phyloP scores from a whole-genome alignment of 2,797 vertebrate species.

The Sebastes hubbsi region DNA sequence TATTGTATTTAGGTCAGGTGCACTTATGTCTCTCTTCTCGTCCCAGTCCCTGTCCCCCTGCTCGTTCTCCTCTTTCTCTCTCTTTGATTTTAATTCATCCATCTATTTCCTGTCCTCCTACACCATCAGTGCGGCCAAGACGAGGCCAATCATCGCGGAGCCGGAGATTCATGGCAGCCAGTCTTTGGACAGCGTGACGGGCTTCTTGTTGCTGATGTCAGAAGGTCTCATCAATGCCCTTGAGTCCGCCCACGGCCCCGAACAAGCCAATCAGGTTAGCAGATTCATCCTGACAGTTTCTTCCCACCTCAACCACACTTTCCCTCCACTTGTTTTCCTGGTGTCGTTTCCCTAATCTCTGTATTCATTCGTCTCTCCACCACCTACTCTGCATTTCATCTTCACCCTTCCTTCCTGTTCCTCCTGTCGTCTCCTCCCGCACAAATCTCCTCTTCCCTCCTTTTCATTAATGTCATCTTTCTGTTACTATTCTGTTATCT shows the following conservation, averaged over 20 bases:
- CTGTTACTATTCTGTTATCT: too few species aligned
- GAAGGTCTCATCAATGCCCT: constrained; percentile 96
- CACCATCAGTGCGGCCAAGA: constrained; percentile 86
- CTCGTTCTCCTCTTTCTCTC: background rate
- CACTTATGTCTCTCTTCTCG: background rate
- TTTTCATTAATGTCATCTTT: background rate
- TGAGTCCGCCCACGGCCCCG: constrained; percentile 93
- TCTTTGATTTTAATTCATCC: background rate
- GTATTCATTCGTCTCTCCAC: background rate
- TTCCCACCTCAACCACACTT: background rate
- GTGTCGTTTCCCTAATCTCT: background rate
- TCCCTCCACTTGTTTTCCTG: background rate
- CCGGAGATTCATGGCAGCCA: constrained; percentile 94
- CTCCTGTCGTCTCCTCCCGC: background rate
- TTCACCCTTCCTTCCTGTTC: background rate
- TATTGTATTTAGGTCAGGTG: constrained; percentile 18
- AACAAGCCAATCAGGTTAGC: constrained; percentile 95
- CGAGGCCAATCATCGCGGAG: constrained; percentile 91
- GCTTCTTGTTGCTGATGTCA: constrained; percentile 96
- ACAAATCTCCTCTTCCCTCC: background rate
- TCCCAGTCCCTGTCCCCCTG: background rate
- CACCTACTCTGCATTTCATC: too few species aligned
- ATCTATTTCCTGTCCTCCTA: constrained; percentile 1
- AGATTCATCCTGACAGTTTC: background rate
- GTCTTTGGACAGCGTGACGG: constrained; percentile 88